Evolutionary conservation across 2,888 invertebrate genomes (phyloP), one percentile per base, ranked within the genome.

Genomic region (Calameuta pallipes): DNA sequence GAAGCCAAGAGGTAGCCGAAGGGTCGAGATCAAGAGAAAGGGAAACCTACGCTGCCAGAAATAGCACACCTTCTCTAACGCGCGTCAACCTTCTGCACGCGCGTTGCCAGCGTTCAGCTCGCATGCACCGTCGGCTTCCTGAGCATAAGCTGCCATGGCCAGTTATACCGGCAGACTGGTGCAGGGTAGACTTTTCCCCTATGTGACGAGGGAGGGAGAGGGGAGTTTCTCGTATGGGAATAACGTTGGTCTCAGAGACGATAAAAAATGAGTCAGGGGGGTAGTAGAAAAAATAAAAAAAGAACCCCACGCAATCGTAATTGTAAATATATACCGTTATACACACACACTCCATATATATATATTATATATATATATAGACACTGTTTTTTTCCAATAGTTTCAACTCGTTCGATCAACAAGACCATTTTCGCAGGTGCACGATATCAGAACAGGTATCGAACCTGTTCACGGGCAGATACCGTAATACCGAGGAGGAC

Each of bases 31-130:
- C 71, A 23, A 12, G 33, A 36, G 80, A 78, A 76, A 78, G 75
- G 78, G 82, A 85, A 85, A 82, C 82, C 81, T 82, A 84, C 84
- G 87, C 82, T 80, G 84, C 85, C 87, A 87, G 87, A 88, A 88
- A 88, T 88, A 88, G 88, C 87, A 85, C 86, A 85, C 87, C 87
- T 86, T 86, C 84, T 80, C 83, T 84, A 82, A 70, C 77, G 82
- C 78, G 79, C 75, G 76, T 75, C 74, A 76, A 83, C 76, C 85
- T 85, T 82, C 85, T 85, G 81, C 86, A 84, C 71, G 71, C 83
- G 83, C 84, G 83, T 80, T 78, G 77, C 81, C 81, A 56, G 71
- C 82, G 80, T 82, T 83, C 85, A 81, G 82, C 82, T 86, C 82
- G 81, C 80, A 85, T 83, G 86, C 86, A 85, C 84, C 82, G 86